Percentiles rank a stretch among this genome's conserved stretches.
Conservation (phyloP, 2,113 vertebrate species). For the Girardinichthys multiradiatus region DNA sequence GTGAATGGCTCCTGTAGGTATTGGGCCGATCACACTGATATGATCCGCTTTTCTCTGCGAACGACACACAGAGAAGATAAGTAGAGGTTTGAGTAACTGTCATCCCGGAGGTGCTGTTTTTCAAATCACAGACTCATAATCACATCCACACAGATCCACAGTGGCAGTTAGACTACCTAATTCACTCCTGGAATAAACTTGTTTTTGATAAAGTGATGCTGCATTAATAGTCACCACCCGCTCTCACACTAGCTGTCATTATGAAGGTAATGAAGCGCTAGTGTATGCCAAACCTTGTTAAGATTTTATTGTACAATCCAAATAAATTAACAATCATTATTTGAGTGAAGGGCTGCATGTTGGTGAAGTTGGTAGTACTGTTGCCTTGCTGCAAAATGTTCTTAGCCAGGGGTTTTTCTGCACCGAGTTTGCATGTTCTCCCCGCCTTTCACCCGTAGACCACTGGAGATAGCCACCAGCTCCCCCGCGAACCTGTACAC, state of each 20-base stretch:
- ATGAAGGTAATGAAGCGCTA: neutral
- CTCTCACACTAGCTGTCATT: slow-evolving; percentile 11
- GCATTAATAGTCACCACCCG: slow-evolving; percentile 20
- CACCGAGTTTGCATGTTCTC: no score
- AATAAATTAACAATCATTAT: neutral
- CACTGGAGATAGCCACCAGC: no score
- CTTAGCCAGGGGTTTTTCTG: no score
- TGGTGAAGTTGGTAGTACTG: no score
- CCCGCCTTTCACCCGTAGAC: no score
- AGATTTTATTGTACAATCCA: neutral
- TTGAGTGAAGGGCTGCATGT: no score
- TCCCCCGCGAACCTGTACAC: no score
- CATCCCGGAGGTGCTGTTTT: slow-evolving; percentile 35
- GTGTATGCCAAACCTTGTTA: neutral
- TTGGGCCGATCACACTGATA: slow-evolving; percentile 38
- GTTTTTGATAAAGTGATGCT: neutral
- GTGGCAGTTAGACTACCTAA: slow-evolving; percentile 8
- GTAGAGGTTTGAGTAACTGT: slow-evolving; percentile 33
- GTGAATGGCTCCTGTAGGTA: slow-evolving; percentile 36
- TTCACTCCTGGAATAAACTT: slow-evolving; percentile 15
- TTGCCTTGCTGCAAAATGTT: no score
- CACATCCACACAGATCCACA: neutral
- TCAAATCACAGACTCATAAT: slow-evolving; percentile 26
- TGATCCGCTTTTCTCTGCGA: slow-evolving; percentile 22
- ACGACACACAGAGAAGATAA: slow-evolving; percentile 42